phyloP scores from a whole-genome alignment of 2,888 invertebrate genomes.

The Dasypogon diadema region DNA sequence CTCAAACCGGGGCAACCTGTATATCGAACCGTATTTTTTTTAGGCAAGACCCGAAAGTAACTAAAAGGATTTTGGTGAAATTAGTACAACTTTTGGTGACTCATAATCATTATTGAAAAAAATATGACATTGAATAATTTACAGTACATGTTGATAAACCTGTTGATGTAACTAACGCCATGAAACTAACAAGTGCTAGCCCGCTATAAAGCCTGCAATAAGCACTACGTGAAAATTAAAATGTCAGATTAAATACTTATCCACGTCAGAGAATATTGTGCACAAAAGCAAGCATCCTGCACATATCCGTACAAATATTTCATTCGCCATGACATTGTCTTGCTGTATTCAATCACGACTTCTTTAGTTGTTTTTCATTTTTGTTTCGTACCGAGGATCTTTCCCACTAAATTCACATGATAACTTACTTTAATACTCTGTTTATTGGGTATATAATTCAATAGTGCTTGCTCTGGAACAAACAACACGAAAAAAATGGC shows the following conservation, averaged over 20 bases:
- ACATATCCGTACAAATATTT: constrained; percentile 29
- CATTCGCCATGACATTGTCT: constrained; percentile 38
- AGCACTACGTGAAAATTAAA: constrained; percentile 21
- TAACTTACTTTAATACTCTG: constrained; percentile 34
- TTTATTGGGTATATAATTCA: constrained; percentile 41
- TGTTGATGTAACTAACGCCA: too few relatives aligned
- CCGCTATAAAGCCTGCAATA: neutral
- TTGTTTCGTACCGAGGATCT: constrained; percentile 3
- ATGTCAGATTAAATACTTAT: constrained; percentile 35
- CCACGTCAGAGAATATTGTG: constrained; percentile 30
- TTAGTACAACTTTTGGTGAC: too few relatives aligned
- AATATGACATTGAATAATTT: too few relatives aligned
- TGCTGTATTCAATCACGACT: constrained; percentile 43
- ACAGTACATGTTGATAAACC: too few relatives aligned
- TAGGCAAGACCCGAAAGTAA: too few relatives aligned
- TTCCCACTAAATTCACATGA: constrained; percentile 36
- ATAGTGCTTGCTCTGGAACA: constrained; percentile 7
- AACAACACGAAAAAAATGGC: neutral
- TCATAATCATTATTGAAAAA: too few relatives aligned
- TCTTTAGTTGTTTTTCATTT: neutral
- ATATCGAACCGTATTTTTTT: too few relatives aligned
- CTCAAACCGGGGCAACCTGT: too few relatives aligned
- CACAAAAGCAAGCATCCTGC: constrained; percentile 15
- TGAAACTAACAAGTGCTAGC: too few relatives aligned
- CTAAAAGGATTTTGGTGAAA: too few relatives aligned